These are phyloP conservation scores for Notothenia coriiceps DNA, from an alignment of 2,113 vertebrate species.

Conservation along the genomic window DNA sequence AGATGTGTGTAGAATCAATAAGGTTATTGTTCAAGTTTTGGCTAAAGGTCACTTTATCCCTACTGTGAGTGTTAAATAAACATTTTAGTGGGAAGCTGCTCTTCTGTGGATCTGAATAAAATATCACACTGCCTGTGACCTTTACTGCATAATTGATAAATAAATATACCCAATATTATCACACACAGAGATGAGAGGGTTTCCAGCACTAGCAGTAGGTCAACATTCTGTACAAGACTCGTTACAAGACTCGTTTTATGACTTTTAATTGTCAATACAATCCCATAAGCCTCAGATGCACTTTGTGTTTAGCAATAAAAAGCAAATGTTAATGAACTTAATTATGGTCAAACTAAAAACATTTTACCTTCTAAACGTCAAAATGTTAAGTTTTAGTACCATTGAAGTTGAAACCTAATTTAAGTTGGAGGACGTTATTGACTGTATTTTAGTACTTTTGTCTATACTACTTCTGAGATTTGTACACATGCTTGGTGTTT, in stretches of 20 bases:
- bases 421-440: neutral
- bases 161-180: constrained; percentile 33
- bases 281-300: no score
- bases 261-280: neutral
- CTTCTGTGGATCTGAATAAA: constrained; percentile 47
- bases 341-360: neutral
- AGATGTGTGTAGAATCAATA: constrained; percentile 44
- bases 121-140: constrained; percentile 46
- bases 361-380: neutral
- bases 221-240: neutral
- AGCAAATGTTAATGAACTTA: neutral
- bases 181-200: constrained; percentile 1
- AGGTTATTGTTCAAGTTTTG: constrained; percentile 47
- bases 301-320: neutral
- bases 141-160: constrained; percentile 51
- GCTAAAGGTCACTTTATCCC: constrained; percentile 57
- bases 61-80: constrained; percentile 37
- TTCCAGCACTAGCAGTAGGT: neutral
- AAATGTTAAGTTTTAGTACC: no score
- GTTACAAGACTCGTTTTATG: neutral
- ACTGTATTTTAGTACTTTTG: neutral
- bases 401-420: no score
- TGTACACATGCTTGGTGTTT: neutral
- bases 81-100: constrained; percentile 28
- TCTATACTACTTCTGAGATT: neutral